These are phyloP conservation scores for Melanostoma mellinum DNA, from an alignment of 2,888 invertebrate genomes.

Conservation along the genomic window DNA sequence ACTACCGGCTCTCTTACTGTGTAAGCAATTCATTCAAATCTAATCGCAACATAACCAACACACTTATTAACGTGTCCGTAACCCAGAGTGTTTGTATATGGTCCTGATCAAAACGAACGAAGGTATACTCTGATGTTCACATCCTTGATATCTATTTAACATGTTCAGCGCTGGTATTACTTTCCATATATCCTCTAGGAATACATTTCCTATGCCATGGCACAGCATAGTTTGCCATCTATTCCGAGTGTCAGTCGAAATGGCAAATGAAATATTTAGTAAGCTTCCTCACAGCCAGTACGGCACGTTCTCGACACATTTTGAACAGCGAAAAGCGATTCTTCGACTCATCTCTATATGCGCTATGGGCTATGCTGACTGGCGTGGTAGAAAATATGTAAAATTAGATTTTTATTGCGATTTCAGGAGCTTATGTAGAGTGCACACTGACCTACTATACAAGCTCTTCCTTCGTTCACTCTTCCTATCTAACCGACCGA, in stretches of 20 bases:
- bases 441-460: slow-evolving; percentile 40
- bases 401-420: slow-evolving; percentile 71
- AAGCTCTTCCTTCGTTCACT: slow-evolving; percentile 29
- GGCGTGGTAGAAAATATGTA: slow-evolving; percentile 61
- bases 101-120: slow-evolving; percentile 45
- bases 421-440: slow-evolving; percentile 42
- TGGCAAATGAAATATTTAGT: slow-evolving; percentile 64
- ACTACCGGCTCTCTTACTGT: not conserved
- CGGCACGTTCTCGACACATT: slow-evolving; percentile 62
- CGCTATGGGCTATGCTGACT: not conserved
- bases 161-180: slow-evolving; percentile 46
- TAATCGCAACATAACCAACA: slow-evolving; percentile 39
- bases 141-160: slow-evolving; percentile 54
- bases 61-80: slow-evolving; percentile 23
- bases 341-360: slow-evolving; percentile 2
- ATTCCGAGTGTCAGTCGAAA: slow-evolving; percentile 53
- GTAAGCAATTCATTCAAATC: slow-evolving; percentile 18
- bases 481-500: not conserved
- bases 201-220: slow-evolving; percentile 40
- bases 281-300: slow-evolving; percentile 41
- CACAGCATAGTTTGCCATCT: slow-evolving; percentile 34
- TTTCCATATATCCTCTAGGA: slow-evolving; percentile 51
- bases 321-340: slow-evolving; percentile 12
- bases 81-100: slow-evolving; percentile 29
- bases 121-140: slow-evolving; percentile 52